Percentiles rank a stretch among this genome's conserved stretches.
phyloP scores from a whole-genome alignment of 2,888 invertebrate species.

The Drosophila recens region DNA sequence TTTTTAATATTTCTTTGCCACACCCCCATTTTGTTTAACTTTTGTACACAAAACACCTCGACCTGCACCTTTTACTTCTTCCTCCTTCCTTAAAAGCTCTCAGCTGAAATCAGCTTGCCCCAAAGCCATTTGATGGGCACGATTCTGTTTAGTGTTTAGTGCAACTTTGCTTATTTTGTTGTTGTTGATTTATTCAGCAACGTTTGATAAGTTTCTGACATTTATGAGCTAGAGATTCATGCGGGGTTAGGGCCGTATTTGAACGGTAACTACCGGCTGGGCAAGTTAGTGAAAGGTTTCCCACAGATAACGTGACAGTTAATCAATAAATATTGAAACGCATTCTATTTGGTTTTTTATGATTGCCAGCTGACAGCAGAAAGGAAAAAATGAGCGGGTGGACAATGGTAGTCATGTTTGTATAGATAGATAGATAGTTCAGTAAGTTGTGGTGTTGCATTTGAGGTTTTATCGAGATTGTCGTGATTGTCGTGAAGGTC shows the following conservation, averaged over 20 bases:
- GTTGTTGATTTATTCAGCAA: slow-evolving; percentile 59
- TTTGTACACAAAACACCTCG: background rate
- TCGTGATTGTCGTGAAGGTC: slow-evolving; percentile 27
- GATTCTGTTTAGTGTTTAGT: slow-evolving; percentile 26
- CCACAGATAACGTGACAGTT: slow-evolving; percentile 69
- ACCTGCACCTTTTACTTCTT: background rate
- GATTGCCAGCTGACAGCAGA: slow-evolving; percentile 18
- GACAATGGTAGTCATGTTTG: background rate
- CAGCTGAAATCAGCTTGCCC: slow-evolving; percentile 9
- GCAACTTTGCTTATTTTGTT: slow-evolving; percentile 25
- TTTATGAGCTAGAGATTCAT: slow-evolving; percentile 40
- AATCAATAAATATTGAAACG: slow-evolving; percentile 69
- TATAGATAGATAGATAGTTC: background rate
- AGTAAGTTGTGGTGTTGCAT: background rate
- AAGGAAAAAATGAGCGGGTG: too few relatives aligned
- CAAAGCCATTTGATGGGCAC: slow-evolving; percentile 56
- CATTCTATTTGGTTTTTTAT: slow-evolving; percentile 24
- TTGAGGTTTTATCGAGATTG: slow-evolving; percentile 11
- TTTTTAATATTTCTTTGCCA: slow-evolving; percentile 53
- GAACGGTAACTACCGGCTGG: background rate
- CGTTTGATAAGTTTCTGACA: slow-evolving; percentile 59
- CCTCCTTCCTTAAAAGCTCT: background rate
- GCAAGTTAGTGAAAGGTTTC: slow-evolving; percentile 43
- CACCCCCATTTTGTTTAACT: background rate
- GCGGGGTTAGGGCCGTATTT: background rate